Percentiles rank a stretch among this genome's conserved stretches.
phyloP scores from a whole-genome alignment of 2,797 vertebrate species.

The Diglossa cyanea region DNA sequence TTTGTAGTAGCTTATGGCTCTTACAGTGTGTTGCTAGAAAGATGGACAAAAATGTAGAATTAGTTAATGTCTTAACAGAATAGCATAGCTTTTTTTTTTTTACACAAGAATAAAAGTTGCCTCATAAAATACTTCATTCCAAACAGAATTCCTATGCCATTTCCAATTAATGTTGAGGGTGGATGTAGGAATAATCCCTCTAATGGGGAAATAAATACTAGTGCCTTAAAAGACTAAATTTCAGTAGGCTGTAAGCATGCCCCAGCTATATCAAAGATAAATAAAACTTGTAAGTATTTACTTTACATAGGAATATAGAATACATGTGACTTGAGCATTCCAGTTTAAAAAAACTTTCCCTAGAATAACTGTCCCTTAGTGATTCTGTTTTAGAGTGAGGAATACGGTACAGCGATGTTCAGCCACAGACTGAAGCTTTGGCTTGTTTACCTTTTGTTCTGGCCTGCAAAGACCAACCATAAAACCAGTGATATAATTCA shows the following conservation, averaged over 20 bases:
- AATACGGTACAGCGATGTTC: neutral
- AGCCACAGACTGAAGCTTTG: neutral
- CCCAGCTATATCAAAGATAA: neutral
- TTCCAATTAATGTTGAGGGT: neutral
- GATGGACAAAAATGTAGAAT: neutral
- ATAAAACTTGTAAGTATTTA: neutral
- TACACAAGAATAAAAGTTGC: conserved; percentile 43
- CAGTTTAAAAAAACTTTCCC: neutral
- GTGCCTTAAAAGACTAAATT: conserved; percentile 76
- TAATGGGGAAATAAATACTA: conserved; percentile 50
- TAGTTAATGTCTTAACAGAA: neutral
- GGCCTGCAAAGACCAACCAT: neutral
- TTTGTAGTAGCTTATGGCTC: conserved; percentile 21
- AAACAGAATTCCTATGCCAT: neutral
- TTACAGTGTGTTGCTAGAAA: neutral
- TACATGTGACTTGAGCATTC: neutral
- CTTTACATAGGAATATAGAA: neutral
- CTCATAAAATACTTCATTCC: conserved; percentile 65
- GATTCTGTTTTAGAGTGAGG: neutral
- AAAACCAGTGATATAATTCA: neutral
- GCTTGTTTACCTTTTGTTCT: neutral
- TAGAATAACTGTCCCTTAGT: neutral
- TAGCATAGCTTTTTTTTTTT: conserved; percentile 22
- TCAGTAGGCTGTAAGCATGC: neutral
- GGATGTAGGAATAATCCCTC: neutral